Evolutionary conservation across 1,140 invertebrate species (phyloP), one percentile per base, ranked within the genome.

Genomic region (Medauroidea extradentata): DNA sequence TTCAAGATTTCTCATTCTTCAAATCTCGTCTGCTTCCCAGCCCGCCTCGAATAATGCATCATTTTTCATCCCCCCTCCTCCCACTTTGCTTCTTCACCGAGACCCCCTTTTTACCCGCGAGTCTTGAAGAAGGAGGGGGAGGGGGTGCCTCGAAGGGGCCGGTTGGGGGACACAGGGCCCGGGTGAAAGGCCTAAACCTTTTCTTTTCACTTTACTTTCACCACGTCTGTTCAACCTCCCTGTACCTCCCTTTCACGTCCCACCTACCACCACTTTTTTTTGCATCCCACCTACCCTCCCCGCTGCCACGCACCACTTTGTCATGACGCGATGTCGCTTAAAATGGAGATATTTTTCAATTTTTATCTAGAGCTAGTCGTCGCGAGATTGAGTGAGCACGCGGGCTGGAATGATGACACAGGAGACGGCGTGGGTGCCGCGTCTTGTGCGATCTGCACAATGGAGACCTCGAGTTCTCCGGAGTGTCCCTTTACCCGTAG

Each of bases 311-410:
- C 16, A 25, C 27, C 49, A 51, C 49, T 51, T 51, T 51, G 49
- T 51, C 49, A 51, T 34, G 38, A 34, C 38, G 49, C 38, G 49
- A 51, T 51, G 49, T 24, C 49, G 49, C 49, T 51, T 51, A 51
- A 51, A 51, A 51, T 51, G 49, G 49, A 51, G 49, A 51, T 51
- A 51, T 51, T 51, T 51, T 51, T 51, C 49, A 51, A 51, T 51
- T 51, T 25, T 51, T 51, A 34, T 51, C 24, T 51, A 11, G 5
- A 11, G 29, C 29, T 11, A 11, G 29, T 34, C 29, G 29, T 11
- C 5, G 29, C 29, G 29, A 11, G 29, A 4, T 11, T 11, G 29
- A 34, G 29, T 11, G 29, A 34, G 29, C 29, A 7, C 29, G n/a
- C n/a, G n/a, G 29, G 29, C 29, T 34, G 29, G n/a, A n/a, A 34